Evolutionary conservation across 2,797 vertebrate species (phyloP), one percentile per base, ranked within the genome.

Genomic region (Benthosema pterotum): DNA sequence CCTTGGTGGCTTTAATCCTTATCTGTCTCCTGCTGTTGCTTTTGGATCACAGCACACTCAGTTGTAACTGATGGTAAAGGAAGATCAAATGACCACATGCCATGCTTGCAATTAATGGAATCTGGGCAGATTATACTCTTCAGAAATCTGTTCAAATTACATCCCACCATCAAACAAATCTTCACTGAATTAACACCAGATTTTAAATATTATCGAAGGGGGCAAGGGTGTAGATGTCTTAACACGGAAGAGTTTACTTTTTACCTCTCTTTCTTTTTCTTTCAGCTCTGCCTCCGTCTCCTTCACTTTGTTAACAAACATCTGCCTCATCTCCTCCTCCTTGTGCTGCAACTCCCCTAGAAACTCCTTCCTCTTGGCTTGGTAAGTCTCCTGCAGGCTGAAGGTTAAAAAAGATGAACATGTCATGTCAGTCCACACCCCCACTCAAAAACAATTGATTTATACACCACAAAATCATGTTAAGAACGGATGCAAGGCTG

Each of bases 251-350:
- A 2, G 51, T 3, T 52, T 17, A 47, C 77, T 47, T 84, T 22
- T 65, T 69, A 96, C 97, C 95, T 97, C 97, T 86, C 94, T 94
- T 63, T 99, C 97, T 67, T 97, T 97, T 78, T 98, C 96, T 80
- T 99, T 99, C 81, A 99, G 85, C 83, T 99, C 96, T 3, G 94
- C 92, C 77, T 99, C 97, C 0, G 97, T 98, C 89, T 98, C 97
- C 84, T 99, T 99, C 70, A 99, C 97, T 90, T 96, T 97, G 87
- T 93, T 96, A 71, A 99, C 96, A 80, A 99, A 99, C 96, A 97
- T 97, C 86, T 99, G 97, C 69, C 97, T 94, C 97, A 99, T 98
- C 83, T 96, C 94, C 68, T 99, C 97, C 87, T 99, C 97, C 83
- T 96, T 98, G 70, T 77, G 93, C 87, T 99, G 97, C 70, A 98